Conservation (phyloP, 2,113 vertebrate genomes). For the Eubucco bourcierii region DNA sequence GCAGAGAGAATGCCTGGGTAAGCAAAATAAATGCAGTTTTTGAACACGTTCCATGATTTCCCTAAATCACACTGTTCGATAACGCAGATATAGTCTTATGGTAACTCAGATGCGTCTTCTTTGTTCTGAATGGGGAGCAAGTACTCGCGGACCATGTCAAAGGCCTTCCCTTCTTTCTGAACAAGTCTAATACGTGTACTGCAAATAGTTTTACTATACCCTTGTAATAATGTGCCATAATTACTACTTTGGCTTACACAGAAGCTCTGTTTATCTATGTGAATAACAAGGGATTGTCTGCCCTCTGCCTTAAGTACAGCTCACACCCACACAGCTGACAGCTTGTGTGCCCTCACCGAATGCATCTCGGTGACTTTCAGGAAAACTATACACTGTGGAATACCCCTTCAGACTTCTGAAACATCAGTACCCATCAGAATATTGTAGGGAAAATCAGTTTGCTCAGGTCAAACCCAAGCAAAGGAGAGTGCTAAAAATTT, state of each 20-base stretch:
- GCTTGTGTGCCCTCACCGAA: not conserved
- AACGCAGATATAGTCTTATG: too few relatives aligned
- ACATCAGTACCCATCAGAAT: too few relatives aligned
- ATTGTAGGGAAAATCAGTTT: not conserved
- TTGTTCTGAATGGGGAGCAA: not conserved
- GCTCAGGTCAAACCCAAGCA: not conserved
- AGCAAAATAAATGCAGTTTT: not conserved
- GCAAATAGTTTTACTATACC: not conserved
- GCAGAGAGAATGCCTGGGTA: not conserved
- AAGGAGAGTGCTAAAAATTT: not conserved
- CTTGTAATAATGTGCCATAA: not conserved
- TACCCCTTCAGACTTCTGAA: not conserved
- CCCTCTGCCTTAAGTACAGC: not conserved
- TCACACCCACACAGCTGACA: not conserved
- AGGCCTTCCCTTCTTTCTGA: not conserved
- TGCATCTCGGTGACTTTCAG: not conserved
- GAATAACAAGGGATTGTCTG: not conserved
- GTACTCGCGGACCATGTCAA: not conserved
- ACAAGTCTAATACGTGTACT: not conserved
- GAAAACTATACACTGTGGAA: not conserved
- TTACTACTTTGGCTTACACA: not conserved
- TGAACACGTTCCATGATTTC: not conserved
- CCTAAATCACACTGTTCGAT: not conserved
- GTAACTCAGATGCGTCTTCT: not conserved
- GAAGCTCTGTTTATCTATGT: not conserved